Base-by-base conservation (phyloP, 2,888 invertebrate genomes). In the Lochmaea capreae region DNA sequence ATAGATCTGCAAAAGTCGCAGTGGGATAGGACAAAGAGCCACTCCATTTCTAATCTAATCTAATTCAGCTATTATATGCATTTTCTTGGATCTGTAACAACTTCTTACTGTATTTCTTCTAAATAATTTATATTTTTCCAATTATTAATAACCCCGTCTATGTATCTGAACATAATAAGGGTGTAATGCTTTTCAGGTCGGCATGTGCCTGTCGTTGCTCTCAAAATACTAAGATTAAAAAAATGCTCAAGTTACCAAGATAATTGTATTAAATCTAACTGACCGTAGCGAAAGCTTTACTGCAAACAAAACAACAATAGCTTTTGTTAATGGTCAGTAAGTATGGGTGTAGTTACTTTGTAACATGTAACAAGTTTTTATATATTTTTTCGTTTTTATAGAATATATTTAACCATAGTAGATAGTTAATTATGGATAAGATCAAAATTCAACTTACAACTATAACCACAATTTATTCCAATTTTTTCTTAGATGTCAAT, bases 241-340 rank as follows among this genome's bases (percentile, higher is more conserved):
- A 74, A 76, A 72, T 74, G 70, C 77, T 79, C 78, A 71, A 71
- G 76, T 79, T 79, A 78, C 79, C 68, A 63, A 49, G 71, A 77
- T 77, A 78, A 79, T 79, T 79, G 73, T 74, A 74, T 77, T 76
- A 76, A 76, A 79, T 62, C 73, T 72, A 76, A 68, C 72, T 72
- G 72, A 68, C 70, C 59, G 57, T 72, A 61, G 52, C 18, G 61
- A 33, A 58, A 62, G 67, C 59, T 65, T 70, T 70, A 54, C 54
- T 63, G 58, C 70, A 70, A 70, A 70, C 70, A 70, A 63, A 63
- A 65, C 33, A 63, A 70, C 70, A 70, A 70, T 16, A 65, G 63
- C 16, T 59, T 46, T 26, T 26, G n/a, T 57, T 46, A 67, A 59
- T 59, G 70, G 63, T 70, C 70, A 65, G 70, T 70, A 54, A 62